phyloP scores from a whole-genome alignment of 2,888 invertebrate genomes.

The Melinopterus prodromus region DNA sequence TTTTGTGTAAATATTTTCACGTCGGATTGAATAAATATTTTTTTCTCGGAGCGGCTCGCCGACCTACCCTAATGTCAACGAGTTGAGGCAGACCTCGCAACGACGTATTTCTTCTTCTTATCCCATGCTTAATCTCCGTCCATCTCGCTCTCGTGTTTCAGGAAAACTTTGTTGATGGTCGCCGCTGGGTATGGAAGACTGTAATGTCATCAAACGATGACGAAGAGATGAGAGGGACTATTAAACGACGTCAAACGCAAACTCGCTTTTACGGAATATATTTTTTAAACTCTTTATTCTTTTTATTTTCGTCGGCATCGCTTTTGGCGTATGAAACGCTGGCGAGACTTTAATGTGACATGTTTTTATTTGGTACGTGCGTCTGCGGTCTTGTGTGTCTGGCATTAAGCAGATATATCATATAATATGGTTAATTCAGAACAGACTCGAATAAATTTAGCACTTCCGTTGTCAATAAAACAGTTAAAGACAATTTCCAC shows the following conservation, averaged over 20 bases:
- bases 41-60: slow-evolving; percentile 31
- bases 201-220: too few species aligned
- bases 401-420: neutral
- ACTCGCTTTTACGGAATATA: neutral
- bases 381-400: neutral
- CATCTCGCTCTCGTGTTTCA: neutral
- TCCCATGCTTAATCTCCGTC: neutral
- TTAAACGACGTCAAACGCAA: neutral
- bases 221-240: too few species aligned
- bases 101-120: neutral
- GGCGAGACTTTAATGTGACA: neutral
- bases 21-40: slow-evolving; percentile 36
- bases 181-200: neutral
- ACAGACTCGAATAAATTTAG: neutral
- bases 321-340: neutral
- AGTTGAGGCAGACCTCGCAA: slow-evolving; percentile 31
- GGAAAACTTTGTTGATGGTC: neutral
- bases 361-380: neutral
- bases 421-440: neutral
- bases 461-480: slow-evolving; percentile 4
- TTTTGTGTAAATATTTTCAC: slow-evolving; percentile 40
- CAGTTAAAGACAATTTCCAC: neutral
- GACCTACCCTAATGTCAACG: slow-evolving; percentile 38
- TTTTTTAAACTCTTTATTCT: neutral
- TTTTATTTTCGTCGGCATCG: neutral